Percentiles rank a stretch among this genome's conserved stretches.
Conservation (phyloP, 2,113 vertebrate species). For the Origma solitaria region DNA sequence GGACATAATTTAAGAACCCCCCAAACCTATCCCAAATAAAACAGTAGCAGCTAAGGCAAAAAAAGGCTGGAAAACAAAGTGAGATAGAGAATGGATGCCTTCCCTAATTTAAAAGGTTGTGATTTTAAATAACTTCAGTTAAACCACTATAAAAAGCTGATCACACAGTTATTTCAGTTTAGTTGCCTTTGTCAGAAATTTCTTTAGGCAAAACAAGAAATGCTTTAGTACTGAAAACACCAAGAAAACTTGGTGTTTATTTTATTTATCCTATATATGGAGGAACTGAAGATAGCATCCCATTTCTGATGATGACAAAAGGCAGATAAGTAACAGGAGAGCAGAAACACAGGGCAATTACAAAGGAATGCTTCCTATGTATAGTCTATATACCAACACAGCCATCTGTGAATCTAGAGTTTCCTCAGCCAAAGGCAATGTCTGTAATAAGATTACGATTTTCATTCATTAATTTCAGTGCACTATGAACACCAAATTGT, state of each 20-base stretch:
- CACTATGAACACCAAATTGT: background rate
- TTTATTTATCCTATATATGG: background rate
- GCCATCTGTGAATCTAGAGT: background rate
- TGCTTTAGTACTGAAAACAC: background rate
- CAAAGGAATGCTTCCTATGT: background rate
- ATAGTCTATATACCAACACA: background rate
- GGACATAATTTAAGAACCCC: background rate
- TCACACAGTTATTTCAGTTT: background rate
- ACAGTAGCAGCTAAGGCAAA: background rate
- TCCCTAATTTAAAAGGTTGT: background rate
- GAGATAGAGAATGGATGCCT: background rate
- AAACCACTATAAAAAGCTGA: background rate
- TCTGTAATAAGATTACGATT: background rate
- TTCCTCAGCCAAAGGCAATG: background rate
- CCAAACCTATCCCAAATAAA: background rate
- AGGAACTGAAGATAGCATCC: background rate
- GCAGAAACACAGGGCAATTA: background rate
- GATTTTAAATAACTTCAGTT: background rate
- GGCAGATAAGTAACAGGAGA: background rate
- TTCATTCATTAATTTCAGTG: background rate
- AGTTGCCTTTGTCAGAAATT: background rate
- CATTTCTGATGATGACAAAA: background rate
- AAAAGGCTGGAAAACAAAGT: background rate
- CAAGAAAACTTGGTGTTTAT: background rate
- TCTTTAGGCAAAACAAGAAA: background rate